Base-by-base conservation (phyloP, 2,888 invertebrate genomes). In the Mystacides longicornis region DNA sequence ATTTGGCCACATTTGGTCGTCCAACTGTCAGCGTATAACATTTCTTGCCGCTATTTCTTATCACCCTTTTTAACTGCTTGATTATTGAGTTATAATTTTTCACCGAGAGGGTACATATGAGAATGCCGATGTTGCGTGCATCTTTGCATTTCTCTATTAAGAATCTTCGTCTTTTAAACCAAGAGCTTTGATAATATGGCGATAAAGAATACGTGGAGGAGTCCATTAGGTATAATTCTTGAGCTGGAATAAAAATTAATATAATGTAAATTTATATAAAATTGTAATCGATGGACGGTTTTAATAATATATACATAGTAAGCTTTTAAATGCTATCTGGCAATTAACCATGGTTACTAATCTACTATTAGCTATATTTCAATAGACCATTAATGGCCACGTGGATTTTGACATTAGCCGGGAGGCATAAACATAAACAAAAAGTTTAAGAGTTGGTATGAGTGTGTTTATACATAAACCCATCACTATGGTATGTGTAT, bases 1-100 rank as follows among this genome's bases (percentile, higher is more conserved):
- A 74, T 71, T 99, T 99, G 0, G 93, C 87, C 11, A 91, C 88
- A 75, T 93, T 97, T 2, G 95, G 88, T 69, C 95, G 94, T 3
- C 97, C 98, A 52, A 98, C 91, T 21, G 90, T 91, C 54, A 98
- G 84, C 47, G 93, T 86, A 67, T 97, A 96, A 61, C 86, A 86
- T 68, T 92, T 94, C 67, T 94, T 95, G 0, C 87, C 86, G 54
- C 87, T 85, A 1, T 78, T 70, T 64, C 81, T 83, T 37, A 93
- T 83, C 51, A 93, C 73, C 51, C 77, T 70, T 68, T 89, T 87
- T 63, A 94, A 71, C 54, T 86, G 79, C n/a, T 78, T 77, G 9
- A 95, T 85, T 7, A 89, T 82, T 54, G 83, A 80, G 42, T 87
- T 75, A 63, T 88, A 92, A 63, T 89, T 85, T 52, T 86, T 81